Conservation (phyloP, 2,888 invertebrate genomes). For the Andrena minutula region DNA sequence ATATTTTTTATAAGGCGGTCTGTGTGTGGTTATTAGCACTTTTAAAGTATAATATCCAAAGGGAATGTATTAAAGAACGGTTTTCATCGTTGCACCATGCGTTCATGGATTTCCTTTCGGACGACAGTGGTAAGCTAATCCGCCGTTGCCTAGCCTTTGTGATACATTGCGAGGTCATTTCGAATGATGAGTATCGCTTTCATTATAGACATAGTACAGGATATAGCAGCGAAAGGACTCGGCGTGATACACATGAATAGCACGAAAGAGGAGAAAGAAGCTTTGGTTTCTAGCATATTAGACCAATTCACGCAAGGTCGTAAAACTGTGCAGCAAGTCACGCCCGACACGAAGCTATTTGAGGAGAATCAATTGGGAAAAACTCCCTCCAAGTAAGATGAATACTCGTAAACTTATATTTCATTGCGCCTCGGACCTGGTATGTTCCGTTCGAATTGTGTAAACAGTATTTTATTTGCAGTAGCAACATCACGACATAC, state of each 20-base stretch:
- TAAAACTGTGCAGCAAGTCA: constrained; percentile 90
- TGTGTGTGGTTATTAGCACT: constrained; percentile 95
- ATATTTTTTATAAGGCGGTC: constrained; percentile 88
- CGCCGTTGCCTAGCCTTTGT: constrained; percentile 18
- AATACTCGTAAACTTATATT: constrained; percentile 19
- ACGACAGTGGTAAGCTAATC: constrained; percentile 91
- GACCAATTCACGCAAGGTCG: constrained; percentile 94
- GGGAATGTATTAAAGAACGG: constrained; percentile 89
- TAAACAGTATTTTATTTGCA: constrained; percentile 82
- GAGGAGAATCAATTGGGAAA: constrained; percentile 95
- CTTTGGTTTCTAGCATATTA: constrained; percentile 91
- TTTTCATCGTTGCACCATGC: constrained; percentile 91
- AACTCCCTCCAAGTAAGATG: constrained; percentile 92
- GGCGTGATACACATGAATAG: constrained; percentile 95
- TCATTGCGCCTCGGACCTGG: background rate
- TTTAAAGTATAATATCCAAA: constrained; percentile 91
- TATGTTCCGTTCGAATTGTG: background rate
- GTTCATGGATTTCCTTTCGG: constrained; percentile 94
- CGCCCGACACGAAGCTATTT: constrained; percentile 93
- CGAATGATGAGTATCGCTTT: background rate
- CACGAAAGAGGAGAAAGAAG: constrained; percentile 89
- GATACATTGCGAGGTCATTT: background rate
- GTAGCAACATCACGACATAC: constrained; percentile 96
- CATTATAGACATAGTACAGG: constrained; percentile 94
- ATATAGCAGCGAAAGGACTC: constrained; percentile 96